Base-by-base conservation (phyloP, 2,797 vertebrate genomes). In the Toxotes lorentzi region DNA sequence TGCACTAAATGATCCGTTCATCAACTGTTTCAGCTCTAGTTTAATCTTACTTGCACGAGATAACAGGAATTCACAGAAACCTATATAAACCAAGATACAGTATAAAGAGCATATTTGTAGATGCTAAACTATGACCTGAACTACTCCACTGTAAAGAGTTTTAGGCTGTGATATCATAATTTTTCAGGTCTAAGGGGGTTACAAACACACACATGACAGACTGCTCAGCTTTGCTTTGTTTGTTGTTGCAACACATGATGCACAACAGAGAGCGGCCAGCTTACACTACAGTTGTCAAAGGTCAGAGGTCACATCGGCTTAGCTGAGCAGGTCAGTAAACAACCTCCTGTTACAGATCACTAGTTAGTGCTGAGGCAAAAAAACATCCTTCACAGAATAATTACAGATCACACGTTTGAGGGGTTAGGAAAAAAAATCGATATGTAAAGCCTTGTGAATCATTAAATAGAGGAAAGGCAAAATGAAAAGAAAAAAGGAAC, bases 301-400 rank as follows among this genome's bases (percentile, higher is more conserved):
- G 73, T 78, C 82, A 73, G 70, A 77, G 70, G 70, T 88, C 76
- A 48, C 7, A 38, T 24, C 13, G 57, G 88, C 76, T 86, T 79
- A 80, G 65, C 59, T 48, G 17, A 47, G 50, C 80, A 68, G 59
- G 81, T 57, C 62, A 77, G 72, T 73, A 79, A 88, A 84, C 82
- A 84, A 54, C 73, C 53, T 81, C 51, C 73, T 82, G 77, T 38
- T 27, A 30, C 16, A 4, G 76, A 51, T 81, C 66, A 58, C 45
- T 12, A 35, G 65, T 50, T 77, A 62, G 40, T 51, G 70, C 53
- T 63, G 48, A 64, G 38, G 40, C 40, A 76, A 50, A 58, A 30
- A 21, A 2, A 41, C 70, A 56, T 38, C 48, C n/a, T 68, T 57
- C 23, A 41, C 14, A 59, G 70, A 63, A 27, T 0, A 4, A 47